Base-by-base conservation (phyloP, 1,140 invertebrate genomes). In the Drosophila kepulauana region DNA sequence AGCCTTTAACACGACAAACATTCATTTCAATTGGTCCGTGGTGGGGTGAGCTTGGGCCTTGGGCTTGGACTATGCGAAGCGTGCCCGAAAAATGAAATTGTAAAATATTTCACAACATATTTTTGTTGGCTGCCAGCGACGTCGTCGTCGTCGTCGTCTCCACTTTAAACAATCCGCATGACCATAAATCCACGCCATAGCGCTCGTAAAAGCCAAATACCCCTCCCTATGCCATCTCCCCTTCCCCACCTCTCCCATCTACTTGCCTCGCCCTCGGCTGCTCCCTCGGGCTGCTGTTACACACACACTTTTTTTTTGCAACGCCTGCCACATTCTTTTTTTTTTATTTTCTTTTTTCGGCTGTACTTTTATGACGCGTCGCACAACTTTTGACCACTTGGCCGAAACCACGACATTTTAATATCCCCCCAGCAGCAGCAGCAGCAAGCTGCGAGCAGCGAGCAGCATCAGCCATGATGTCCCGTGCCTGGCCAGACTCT, bases 81-180 rank as follows among this genome's bases (percentile, higher is more conserved):
- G 65, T 77, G 16, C 35, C 38, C 57, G 67, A 72, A 72, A 86
- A 79, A 82, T 62, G 57, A 79, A 87, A 79, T 73, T 86, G 82
- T 77, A 74, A 86, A 88, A 86, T 86, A 86, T 86, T 87, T 87
- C 72, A 71, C 82, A 86, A 87, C 82, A 87, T 86, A 87, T 86
- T 87, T 87, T 79, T 78, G 69, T 78, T 85, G 74, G 64, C 58
- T 61, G 79, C 57, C 35, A 8, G 35, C 35, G 35, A 38, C 35
- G 35, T 7, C 35, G 35, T 38, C 35, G 35, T 5, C 30, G 30
- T 33, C 59, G 78, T 57, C 67, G 64, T 73, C 82, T 82, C 79
- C 79, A 81, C 79, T 86, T 86, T 73, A 81, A 87, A 71, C 82
- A 82, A 86, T 86, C 84, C 84, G 79, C 84, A 88, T 80, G 80